Conservation (phyloP, 2,797 vertebrate species). For the Enoplosus armatus region DNA sequence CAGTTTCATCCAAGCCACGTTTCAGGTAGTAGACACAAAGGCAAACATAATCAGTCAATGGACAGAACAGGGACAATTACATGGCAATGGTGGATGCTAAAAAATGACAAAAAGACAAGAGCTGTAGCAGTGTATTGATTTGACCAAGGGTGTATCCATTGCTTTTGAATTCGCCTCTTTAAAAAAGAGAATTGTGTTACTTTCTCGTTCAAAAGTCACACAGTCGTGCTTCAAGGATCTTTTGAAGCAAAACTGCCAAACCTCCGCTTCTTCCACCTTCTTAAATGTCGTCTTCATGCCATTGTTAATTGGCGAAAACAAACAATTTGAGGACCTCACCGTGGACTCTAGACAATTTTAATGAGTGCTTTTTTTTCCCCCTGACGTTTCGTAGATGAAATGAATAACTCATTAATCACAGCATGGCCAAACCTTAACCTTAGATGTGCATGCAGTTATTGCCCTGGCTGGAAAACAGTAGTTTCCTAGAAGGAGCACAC, state of each 20-base stretch:
- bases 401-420: slow-evolving; percentile 10
- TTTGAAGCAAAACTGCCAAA: neutral
- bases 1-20: neutral
- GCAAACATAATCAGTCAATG: no score
- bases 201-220: neutral
- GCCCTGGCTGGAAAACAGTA: neutral
- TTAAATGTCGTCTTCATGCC: neutral
- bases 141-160: neutral
- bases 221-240: neutral
- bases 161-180: neutral
- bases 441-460: neutral
- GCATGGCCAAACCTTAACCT: neutral
- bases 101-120: neutral
- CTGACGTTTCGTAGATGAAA: neutral
- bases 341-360: neutral
- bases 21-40: neutral
- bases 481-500: slow-evolving; percentile 4
- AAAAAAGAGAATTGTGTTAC: neutral
- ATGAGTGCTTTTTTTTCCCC: neutral
- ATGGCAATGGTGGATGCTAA: neutral
- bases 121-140: neutral
- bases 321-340: neutral
- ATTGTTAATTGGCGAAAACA: neutral
- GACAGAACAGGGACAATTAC: neutral
- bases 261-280: neutral